Evolutionary conservation across 2,113 vertebrate genomes (phyloP).

Genomic region (Eulemur macaco): DNA sequence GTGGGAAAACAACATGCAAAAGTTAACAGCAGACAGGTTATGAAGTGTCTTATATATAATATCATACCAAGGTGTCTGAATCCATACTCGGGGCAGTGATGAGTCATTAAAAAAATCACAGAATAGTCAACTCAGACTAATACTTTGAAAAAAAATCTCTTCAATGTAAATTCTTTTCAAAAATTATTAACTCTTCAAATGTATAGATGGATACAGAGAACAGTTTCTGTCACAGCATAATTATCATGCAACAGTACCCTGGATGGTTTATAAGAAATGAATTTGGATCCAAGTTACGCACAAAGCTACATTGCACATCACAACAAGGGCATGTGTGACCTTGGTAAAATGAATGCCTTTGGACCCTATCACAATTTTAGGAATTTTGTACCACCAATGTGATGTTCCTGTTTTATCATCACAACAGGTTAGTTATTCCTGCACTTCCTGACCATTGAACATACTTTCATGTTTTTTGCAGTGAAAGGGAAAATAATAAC

Average conservation of each 20-base stretch:
- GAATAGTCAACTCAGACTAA: not conserved
- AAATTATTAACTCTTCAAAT: not conserved
- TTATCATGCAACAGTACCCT: not conserved
- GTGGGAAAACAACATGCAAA: not conserved
- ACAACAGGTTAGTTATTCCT: not conserved
- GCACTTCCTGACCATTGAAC: not conserved
- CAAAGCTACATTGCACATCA: not conserved
- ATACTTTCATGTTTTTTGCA: slow-evolving; percentile 46
- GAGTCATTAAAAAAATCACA: not conserved
- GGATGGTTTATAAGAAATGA: not conserved
- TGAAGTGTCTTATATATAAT: not conserved
- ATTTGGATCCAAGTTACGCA: not conserved
- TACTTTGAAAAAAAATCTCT: slow-evolving; percentile 11
- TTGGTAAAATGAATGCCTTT: not conserved
- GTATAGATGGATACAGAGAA: not conserved
- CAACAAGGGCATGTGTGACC: not conserved
- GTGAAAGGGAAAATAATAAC: slow-evolving; percentile 13
- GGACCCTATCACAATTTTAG: not conserved
- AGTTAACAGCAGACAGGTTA: not conserved
- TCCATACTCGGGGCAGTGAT: not conserved
- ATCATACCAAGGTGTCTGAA: not conserved
- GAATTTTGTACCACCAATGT: not conserved
- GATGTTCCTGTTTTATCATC: not conserved
- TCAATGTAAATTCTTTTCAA: not conserved
- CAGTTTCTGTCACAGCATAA: not conserved